Percentiles rank a stretch among this genome's conserved stretches.
Evolutionary conservation across 2,888 invertebrate species (phyloP).

Genomic region (Drosophila melanosoma): DNA sequence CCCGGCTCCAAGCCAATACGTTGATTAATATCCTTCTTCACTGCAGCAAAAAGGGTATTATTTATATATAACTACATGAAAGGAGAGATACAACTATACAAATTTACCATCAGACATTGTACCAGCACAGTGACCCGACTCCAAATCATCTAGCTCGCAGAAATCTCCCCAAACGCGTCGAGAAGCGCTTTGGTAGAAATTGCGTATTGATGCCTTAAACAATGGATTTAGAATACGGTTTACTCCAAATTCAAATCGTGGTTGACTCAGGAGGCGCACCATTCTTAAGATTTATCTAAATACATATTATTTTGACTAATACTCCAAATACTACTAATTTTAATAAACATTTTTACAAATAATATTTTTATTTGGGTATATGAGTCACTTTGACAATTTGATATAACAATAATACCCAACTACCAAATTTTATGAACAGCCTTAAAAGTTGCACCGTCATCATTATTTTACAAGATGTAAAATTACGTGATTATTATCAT

Average conservation of each 20-base stretch:
- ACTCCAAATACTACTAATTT: conserved; percentile 6
- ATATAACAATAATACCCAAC: no score
- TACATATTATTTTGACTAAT: conserved; percentile 24
- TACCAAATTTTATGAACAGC: no score
- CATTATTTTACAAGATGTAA: not conserved
- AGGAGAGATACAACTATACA: fast-evolving
- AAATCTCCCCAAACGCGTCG: not conserved
- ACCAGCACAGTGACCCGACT: conserved; percentile 54
- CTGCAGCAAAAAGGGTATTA: conserved; percentile 39
- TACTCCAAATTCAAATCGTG: not conserved
- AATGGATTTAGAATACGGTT: not conserved
- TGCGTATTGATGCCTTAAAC: not conserved
- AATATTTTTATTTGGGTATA: not conserved
- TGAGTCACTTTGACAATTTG: not conserved
- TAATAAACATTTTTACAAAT: not conserved
- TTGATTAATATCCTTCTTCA: conserved; percentile 69
- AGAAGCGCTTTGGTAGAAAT: not conserved
- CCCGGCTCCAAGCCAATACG: conserved; percentile 76
- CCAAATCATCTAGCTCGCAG: conserved; percentile 25
- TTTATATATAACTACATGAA: not conserved
- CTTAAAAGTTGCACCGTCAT: not conserved
- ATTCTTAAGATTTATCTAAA: conserved; percentile 11
- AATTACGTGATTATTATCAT: no score
- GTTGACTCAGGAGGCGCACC: conserved; percentile 4
- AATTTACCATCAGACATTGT: conserved; percentile 59